Percentiles rank a stretch among this genome's conserved stretches.
Evolutionary conservation across 64 coral and sea anemone genomes (phyloP).

Genomic region (Pachyseris speciosa): DNA sequence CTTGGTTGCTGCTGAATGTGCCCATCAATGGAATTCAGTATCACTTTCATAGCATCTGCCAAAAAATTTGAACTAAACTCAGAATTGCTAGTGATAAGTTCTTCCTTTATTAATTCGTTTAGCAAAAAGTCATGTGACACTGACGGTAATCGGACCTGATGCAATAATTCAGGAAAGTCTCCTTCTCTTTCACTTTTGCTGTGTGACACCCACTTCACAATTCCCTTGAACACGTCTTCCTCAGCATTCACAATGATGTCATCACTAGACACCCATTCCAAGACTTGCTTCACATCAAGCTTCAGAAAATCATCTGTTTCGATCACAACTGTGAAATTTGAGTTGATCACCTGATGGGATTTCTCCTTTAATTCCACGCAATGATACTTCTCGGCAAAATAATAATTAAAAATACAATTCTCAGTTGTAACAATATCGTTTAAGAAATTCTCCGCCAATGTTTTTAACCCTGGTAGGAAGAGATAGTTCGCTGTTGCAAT

Average conservation of each 20-base stretch:
- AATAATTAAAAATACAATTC: constrained; percentile 61
- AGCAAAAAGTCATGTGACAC: not conserved
- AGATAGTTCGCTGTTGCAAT: too few species aligned
- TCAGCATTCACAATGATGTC: too few species aligned
- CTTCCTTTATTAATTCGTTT: not conserved
- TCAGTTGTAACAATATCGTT: constrained; percentile 10
- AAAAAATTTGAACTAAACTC: not conserved
- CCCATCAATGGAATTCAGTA: too few species aligned
- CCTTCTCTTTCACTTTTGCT: not conserved
- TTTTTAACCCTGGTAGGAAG: too few species aligned
- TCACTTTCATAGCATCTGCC: too few species aligned
- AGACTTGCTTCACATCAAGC: not conserved
- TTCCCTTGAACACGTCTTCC: too few species aligned
- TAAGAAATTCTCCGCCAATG: too few species aligned
- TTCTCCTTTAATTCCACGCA: not conserved
- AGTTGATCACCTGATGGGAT: not conserved
- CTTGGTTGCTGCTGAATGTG: too few species aligned
- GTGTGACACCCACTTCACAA: not conserved
- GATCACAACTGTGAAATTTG: not conserved
- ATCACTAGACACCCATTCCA: not conserved
- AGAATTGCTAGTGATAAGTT: not conserved
- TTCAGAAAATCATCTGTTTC: not conserved
- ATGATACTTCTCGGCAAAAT: not conserved
- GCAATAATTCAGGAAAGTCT: too few species aligned
- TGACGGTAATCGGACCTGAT: not conserved